Evolutionary conservation across 2,888 invertebrate species (phyloP), one percentile per base, ranked within the genome.

Genomic region (Brenthis hecate): DNA sequence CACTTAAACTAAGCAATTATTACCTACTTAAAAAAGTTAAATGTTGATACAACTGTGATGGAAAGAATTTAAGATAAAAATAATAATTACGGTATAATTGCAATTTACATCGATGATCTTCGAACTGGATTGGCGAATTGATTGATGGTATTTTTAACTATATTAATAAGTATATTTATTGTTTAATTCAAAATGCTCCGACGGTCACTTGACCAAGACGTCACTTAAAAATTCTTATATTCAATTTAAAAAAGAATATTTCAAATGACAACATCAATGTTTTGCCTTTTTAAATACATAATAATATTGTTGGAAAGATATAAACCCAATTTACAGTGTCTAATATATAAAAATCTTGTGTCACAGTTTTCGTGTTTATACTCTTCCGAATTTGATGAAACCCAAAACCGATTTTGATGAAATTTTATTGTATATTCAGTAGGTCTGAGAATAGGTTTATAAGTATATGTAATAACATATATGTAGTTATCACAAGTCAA

Each of bases 131-230:
- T 62, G 56, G 56, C 56, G 50, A 56, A 51, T 28, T 69, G 69
- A 69, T 65, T 65, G 69, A 69, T 69, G 65, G 60, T 61, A 61
- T 61, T 61, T 56, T 69, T 69, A 61, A 69, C 36, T 61, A 69
- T 56, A 69, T 69, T 69, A 69, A 69, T 65, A 65, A 65, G 61
- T 61, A 61, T 65, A 56, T 3, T 6, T 6, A 8, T 8, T 36
- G 11, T 50, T 50, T 65, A 65, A 56, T 56, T 61, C 53, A 47
- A 65, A 63, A 53, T 63, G 53, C 63, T 68, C 68, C 63, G 62
- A 69, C 48, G 43, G 6, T 64, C 54, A 36, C 43, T 63, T 65
- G 32, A 53, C 11, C 19, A 19, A n/a, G n/a, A n/a, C n/a, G n/a
- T n/a, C n/a, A n/a, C n/a, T n/a, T n/a, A n/a, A n/a, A n/a, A 28